Evolutionary conservation across 2,888 invertebrate species (phyloP), one percentile per base, ranked within the genome.

Genomic region (Caradrina clavipalpis): DNA sequence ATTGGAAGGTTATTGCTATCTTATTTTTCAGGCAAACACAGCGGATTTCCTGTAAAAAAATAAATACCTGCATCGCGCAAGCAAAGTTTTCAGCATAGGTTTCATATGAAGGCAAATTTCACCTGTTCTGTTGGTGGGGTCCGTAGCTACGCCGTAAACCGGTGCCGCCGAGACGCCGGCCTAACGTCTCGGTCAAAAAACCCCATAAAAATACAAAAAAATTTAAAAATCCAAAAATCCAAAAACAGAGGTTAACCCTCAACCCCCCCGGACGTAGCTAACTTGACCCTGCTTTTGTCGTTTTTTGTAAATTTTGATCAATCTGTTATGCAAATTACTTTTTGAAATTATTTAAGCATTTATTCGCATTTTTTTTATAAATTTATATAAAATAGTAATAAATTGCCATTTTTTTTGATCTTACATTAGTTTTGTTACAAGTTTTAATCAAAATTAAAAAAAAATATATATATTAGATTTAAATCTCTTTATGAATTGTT

Each of bases 91-190:
- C 45, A 45, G 1, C 1, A 13, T 11, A n/a, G n/a, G 45, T 26
- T 58, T 26, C 11, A 1, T 4, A 58, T 4, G 58, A 45, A 13
- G 3, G 8, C 58, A 58, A 45, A 58, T 47, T 58, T 45, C 45
- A 11, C 13, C 7, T 13, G 4, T 3, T 13, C 8, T n/a, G 5
- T 4, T 13, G 17, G 17, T 8, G 58, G 58, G 45, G 58, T 47
- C 58, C n/a, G 58, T 58, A 26, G 58, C 58, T 58, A 45, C n/a
- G 3, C n/a, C 45, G 58, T 0, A 22, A 58, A 19, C 58, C 58
- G 45, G 45, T 58, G n/a, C n/a, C n/a, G n/a, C n/a, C n/a, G n/a
- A n/a, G n/a, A n/a, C n/a, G n/a, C n/a, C n/a, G n/a, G n/a, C n/a
- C n/a, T n/a, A n/a, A n/a, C n/a, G n/a, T n/a, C n/a, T n/a, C n/a